phyloP scores from a whole-genome alignment of 1,140 invertebrate genomes.

The Stegodyphus mimosarum region DNA sequence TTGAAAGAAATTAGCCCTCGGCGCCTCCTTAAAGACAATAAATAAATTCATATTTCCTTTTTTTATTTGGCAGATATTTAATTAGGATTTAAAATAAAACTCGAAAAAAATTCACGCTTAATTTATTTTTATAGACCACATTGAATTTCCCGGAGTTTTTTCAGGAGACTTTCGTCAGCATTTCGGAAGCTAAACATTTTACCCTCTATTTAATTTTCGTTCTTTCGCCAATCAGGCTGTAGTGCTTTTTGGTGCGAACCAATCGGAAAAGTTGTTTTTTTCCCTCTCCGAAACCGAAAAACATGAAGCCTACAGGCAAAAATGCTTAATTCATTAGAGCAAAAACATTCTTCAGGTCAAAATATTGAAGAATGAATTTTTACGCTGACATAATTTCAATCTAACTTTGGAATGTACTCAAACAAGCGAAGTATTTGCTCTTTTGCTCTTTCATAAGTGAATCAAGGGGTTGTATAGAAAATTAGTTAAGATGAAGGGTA shows the following conservation, averaged over 20 bases:
- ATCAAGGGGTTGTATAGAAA: slow-evolving; percentile 5
- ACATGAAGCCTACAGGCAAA: slow-evolving; percentile 19
- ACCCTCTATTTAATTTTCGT: slow-evolving; percentile 53
- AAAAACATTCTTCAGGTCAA: slow-evolving; percentile 37
- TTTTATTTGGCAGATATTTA: slow-evolving; percentile 21
- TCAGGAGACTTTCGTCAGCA: not conserved
- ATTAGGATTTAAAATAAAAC: slow-evolving; percentile 50
- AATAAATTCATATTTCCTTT: slow-evolving; percentile 22
- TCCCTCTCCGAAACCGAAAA: not conserved
- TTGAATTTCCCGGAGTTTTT: slow-evolving; percentile 11
- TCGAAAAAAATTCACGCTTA: slow-evolving; percentile 32
- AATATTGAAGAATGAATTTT: slow-evolving; percentile 30
- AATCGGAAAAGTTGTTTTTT: slow-evolving; percentile 35
- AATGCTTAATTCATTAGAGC: slow-evolving; percentile 53
- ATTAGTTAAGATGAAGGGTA: not conserved
- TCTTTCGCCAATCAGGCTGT: slow-evolving; percentile 36
- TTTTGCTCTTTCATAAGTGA: not conserved
- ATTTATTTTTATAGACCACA: slow-evolving; percentile 26
- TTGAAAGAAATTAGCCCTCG: too few relatives aligned
- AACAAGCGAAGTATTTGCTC: not conserved
- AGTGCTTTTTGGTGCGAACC: slow-evolving; percentile 14
- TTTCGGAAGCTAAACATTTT: slow-evolving; percentile 39
- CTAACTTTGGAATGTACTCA: not conserved
- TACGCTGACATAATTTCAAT: slow-evolving; percentile 41
- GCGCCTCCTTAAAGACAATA: not conserved